Conservation (phyloP, 2,797 vertebrate genomes). For the Gastrophryne carolinensis region DNA sequence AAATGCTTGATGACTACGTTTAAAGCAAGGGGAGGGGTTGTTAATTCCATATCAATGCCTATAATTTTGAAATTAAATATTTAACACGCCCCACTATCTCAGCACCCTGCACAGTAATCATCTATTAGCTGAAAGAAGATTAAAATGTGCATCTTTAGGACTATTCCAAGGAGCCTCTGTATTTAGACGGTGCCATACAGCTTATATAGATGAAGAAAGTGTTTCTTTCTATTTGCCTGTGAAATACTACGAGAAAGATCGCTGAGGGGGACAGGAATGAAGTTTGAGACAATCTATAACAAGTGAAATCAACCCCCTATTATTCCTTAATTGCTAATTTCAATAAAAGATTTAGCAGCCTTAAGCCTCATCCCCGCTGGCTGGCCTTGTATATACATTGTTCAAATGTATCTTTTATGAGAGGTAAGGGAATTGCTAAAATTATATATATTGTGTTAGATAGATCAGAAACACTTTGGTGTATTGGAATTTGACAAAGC, state of each 20-base stretch:
- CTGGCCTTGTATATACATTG: slow-evolving; percentile 7
- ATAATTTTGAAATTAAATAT: no score
- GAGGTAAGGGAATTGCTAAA: slow-evolving; percentile 13
- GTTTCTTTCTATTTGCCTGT: neutral
- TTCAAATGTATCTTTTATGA: neutral
- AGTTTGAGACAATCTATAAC: slow-evolving; percentile 10
- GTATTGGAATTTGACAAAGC: neutral
- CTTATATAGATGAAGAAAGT: neutral
- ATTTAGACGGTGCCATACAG: neutral
- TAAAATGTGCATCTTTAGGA: no score
- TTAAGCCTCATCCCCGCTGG: neutral
- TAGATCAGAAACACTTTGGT: neutral
- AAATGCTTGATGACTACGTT: no score
- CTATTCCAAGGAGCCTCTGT: no score
- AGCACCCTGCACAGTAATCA: no score
- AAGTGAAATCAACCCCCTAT: slow-evolving; percentile 30
- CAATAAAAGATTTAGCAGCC: slow-evolving; percentile 1
- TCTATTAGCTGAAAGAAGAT: no score
- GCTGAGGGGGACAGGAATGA: neutral
- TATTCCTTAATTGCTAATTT: slow-evolving; percentile 4
- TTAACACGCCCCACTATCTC: no score
- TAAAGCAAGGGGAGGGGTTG: no score
- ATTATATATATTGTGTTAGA: slow-evolving; percentile 13
- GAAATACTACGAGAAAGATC: neutral
- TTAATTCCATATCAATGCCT: no score